Percentiles rank a stretch among this genome's conserved stretches.
These are phyloP conservation scores for Leptothorax acervorum DNA, from an alignment of 2,888 invertebrate species.

Conservation along the genomic window DNA sequence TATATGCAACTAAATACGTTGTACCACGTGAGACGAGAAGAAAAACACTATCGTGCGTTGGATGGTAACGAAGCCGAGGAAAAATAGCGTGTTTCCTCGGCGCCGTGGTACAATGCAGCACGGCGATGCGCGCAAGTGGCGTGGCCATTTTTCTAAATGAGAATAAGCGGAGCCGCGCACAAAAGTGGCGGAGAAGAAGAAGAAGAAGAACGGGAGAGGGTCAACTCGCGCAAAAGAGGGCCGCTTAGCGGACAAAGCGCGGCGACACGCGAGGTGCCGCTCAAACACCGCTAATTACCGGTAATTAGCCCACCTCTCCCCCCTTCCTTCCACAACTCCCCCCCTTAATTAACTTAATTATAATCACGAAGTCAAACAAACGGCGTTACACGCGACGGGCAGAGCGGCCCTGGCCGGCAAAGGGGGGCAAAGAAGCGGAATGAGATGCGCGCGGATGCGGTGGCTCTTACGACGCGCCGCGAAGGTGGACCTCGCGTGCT, in stretches of 20 bases:
- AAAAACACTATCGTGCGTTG: conserved; percentile 13
- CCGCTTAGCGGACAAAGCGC: conserved; percentile 51
- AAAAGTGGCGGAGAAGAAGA: conserved; percentile 17
- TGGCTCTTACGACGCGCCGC: conserved; percentile 57
- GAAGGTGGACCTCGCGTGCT: conserved; percentile 65
- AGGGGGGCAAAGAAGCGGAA: conserved; percentile 70
- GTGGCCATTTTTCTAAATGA: conserved; percentile 35
- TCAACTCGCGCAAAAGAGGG: conserved; percentile 37
- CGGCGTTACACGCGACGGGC: conserved; percentile 61
- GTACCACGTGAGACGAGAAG: background rate
- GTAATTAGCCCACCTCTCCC: conserved; percentile 76
- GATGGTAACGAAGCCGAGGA: conserved; percentile 2
- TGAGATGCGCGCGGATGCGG: conserved; percentile 68
- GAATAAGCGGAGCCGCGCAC: conserved; percentile 16
- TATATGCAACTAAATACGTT: background rate
- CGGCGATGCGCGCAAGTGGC: background rate
- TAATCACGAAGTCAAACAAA: conserved; percentile 80
- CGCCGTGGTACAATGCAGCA: background rate
- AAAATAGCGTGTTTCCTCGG: conserved; percentile 35
- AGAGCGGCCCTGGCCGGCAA: background rate
- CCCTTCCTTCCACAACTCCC: conserved; percentile 8
- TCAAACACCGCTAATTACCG: conserved; percentile 79
- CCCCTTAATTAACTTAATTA: conserved; percentile 81
- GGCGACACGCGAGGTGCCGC: conserved; percentile 77
- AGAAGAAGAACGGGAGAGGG: background rate